Evolutionary conservation across 92 coral and sea anemone genomes (phyloP).

Genomic region (Epizoanthus fatuus): DNA sequence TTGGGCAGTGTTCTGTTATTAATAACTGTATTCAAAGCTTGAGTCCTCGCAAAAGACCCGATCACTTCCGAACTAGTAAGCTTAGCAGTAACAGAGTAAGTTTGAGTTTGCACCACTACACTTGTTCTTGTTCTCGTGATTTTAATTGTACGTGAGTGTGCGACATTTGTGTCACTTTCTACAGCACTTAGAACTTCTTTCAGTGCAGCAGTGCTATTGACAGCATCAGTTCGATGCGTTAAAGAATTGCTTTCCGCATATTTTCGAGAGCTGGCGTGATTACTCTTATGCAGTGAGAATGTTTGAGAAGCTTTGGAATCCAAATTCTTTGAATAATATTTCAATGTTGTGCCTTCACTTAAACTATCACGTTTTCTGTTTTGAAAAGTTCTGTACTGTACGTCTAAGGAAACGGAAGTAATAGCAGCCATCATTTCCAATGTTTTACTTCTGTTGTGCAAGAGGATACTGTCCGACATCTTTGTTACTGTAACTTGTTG

Average conservation of each 20-base stretch:
- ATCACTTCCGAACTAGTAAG: neutral
- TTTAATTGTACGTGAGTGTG: neutral
- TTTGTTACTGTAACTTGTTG: neutral
- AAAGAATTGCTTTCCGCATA: neutral
- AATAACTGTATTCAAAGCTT: neutral
- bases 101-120: neutral
- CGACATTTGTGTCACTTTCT: neutral
- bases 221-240: neutral
- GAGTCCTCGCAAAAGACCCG: neutral
- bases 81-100: neutral
- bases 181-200: neutral
- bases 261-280: neutral
- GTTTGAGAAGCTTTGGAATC: neutral
- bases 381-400: neutral
- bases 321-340: neutral
- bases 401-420: neutral
- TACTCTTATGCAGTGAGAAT: neutral
- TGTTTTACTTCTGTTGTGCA: neutral
- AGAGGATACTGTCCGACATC: neutral
- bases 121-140: neutral
- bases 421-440: neutral
- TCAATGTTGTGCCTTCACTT: neutral
- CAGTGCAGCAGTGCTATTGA: neutral
- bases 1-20: neutral
- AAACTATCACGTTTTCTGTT: neutral